A percentile compares a stretch with the other conserved stretches of the same genome.
Evolutionary conservation across 2,888 invertebrate genomes (phyloP).

Genomic region (Euzophera pinguis): DNA sequence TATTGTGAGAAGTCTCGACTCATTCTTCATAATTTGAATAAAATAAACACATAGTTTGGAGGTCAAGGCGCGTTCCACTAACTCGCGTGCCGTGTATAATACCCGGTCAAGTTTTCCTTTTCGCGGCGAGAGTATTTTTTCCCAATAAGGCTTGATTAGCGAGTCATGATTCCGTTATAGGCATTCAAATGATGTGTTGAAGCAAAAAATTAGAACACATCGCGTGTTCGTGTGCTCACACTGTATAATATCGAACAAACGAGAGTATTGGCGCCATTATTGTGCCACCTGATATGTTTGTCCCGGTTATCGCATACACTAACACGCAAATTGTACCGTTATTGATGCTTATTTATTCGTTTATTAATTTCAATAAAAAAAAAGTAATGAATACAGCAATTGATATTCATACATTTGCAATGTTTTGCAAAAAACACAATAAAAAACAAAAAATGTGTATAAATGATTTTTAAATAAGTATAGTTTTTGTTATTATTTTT

Average conservation of each 20-base stretch:
- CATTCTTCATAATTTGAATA: slow-evolving; percentile 28
- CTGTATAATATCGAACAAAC: slow-evolving; percentile 48
- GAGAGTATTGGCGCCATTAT: slow-evolving; percentile 53
- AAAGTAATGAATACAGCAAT: background rate
- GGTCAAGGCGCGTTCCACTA: slow-evolving; percentile 55
- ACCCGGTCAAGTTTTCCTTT: slow-evolving; percentile 56
- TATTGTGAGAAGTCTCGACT: slow-evolving; percentile 32
- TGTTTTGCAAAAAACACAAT: no score
- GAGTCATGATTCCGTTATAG: slow-evolving; percentile 57
- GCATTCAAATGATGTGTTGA: slow-evolving; percentile 59
- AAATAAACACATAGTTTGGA: slow-evolving; percentile 40
- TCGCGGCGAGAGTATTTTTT: slow-evolving; percentile 62
- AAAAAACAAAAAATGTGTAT: no score
- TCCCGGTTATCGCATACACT: slow-evolving; percentile 39
- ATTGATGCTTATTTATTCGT: slow-evolving; percentile 44
- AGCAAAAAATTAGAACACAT: slow-evolving; percentile 59
- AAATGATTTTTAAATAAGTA: background rate
- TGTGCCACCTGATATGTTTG: slow-evolving; percentile 47
- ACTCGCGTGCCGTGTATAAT: slow-evolving; percentile 40
- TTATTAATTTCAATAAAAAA: slow-evolving; percentile 33
- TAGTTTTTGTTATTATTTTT: no score
- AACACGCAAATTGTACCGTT: slow-evolving; percentile 49
- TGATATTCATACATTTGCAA: no score
- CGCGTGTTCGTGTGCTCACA: slow-evolving; percentile 46
- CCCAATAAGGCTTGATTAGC: slow-evolving; percentile 53